phyloP scores from a whole-genome alignment of 1,140 invertebrate genomes.

The Drosophila miranda region DNA sequence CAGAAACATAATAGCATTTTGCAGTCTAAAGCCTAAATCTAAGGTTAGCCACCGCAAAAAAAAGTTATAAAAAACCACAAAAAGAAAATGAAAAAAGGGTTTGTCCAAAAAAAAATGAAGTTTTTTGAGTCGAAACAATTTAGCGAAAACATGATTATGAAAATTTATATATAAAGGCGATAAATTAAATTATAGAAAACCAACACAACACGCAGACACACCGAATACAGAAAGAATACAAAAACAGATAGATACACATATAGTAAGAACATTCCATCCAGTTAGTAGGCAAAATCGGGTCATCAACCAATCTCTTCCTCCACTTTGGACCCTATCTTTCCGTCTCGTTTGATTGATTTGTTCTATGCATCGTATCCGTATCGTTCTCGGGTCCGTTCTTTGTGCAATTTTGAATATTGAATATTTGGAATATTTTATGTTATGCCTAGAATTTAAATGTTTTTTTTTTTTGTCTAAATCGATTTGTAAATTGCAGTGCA shows the following conservation, averaged over 20 bases:
- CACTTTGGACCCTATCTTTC: constrained; percentile 45
- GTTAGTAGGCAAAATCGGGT: constrained; percentile 66
- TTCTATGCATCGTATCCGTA: constrained; percentile 7
- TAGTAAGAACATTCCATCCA: constrained; percentile 80
- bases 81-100: constrained; percentile 11
- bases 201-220: constrained; percentile 24
- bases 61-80: constrained; percentile 18
- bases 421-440: constrained; percentile 57
- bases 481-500: constrained; percentile 70
- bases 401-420: constrained; percentile 49
- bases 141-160: constrained; percentile 65
- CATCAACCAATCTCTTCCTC: constrained; percentile 54
- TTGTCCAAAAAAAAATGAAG: constrained; percentile 22
- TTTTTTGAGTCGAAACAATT: constrained; percentile 67
- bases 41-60: constrained; percentile 46
- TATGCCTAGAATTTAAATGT: constrained; percentile 74
- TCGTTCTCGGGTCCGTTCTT: constrained; percentile 55
- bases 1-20: constrained; percentile 75
- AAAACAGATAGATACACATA: constrained; percentile 48
- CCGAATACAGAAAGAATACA: not conserved
- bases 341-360: constrained; percentile 43
- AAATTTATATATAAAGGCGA: constrained; percentile 66
- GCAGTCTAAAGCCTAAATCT: constrained; percentile 67
- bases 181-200: constrained; percentile 37
- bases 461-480: constrained; percentile 67